These are phyloP conservation scores for Brachypodius melanocephalos DNA, from an alignment of 2,113 vertebrate species.

Conservation along the genomic window DNA sequence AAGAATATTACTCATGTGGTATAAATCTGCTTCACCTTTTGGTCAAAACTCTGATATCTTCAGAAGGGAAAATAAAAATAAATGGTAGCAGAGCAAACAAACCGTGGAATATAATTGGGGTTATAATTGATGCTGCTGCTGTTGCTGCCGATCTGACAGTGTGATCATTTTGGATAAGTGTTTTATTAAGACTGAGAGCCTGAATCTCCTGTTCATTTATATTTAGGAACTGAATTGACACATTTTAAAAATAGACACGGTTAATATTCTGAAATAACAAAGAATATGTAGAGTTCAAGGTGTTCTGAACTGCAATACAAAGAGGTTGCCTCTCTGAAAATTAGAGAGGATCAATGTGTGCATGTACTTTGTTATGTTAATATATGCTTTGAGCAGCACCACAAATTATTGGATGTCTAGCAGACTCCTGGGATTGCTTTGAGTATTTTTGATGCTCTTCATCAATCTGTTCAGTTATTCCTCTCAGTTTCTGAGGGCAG, in stretches of 20 bases:
- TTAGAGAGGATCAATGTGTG: constrained; percentile 8
- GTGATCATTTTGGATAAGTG: constrained; percentile 26
- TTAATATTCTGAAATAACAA: constrained; percentile 35
- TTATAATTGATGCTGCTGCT: neutral
- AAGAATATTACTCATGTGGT: neutral
- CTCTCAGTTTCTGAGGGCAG: neutral
- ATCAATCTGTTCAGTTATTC: constrained; percentile 25
- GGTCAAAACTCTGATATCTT: constrained; percentile 9
- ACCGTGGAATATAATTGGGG: neutral
- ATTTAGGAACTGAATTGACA: neutral
- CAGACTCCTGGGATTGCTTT: neutral
- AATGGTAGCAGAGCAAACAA: neutral
- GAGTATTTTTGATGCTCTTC: constrained; percentile 23
- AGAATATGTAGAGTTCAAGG: neutral
- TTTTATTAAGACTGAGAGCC: neutral
- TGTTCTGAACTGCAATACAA: constrained; percentile 1
- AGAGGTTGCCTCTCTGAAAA: constrained; percentile 2
- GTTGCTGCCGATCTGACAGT: neutral
- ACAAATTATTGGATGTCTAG: constrained; percentile 32
- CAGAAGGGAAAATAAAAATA: neutral
- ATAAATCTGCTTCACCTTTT: neutral
- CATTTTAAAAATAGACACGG: neutral
- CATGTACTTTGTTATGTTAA: constrained; percentile 33
- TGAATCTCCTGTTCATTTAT: neutral
- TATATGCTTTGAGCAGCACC: neutral